Conservation (phyloP, 2,113 vertebrate species). For the Ceuthmochares aereus region DNA sequence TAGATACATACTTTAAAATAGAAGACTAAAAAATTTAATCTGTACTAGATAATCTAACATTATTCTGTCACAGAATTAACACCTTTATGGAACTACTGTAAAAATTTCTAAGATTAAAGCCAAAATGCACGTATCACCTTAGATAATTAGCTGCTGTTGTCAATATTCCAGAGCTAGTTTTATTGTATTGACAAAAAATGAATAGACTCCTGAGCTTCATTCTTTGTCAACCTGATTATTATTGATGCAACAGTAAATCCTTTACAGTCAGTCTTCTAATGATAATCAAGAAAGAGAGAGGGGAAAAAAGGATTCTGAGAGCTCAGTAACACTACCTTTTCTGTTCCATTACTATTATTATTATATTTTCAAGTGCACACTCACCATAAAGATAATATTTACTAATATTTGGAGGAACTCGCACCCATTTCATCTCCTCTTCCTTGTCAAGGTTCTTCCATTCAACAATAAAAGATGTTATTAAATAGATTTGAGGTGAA, state of each 20-base stretch:
- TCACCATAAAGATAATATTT: slow-evolving; percentile 81
- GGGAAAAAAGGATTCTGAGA: neutral
- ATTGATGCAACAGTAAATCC: neutral
- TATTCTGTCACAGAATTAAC: neutral
- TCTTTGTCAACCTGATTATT: neutral
- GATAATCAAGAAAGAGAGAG: neutral
- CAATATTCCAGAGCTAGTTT: neutral
- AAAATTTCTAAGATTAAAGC: neutral
- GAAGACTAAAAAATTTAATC: neutral
- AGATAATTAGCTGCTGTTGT: neutral
- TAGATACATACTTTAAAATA: neutral
- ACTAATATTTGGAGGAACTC: slow-evolving; percentile 73
- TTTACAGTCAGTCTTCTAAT: neutral
- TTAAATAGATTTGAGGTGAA: slow-evolving; percentile 38
- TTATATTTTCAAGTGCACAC: neutral
- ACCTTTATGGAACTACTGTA: neutral
- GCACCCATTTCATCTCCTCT: slow-evolving; percentile 81
- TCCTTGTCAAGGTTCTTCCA: slow-evolving; percentile 81
- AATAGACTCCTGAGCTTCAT: neutral
- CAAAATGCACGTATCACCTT: neutral
- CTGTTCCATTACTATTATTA: neutral
- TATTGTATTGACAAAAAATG: neutral
- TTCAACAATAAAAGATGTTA: slow-evolving; percentile 85
- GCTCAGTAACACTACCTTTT: neutral
- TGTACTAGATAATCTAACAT: neutral